Evolutionary conservation across 2,113 vertebrate genomes (phyloP), one percentile per base, ranked within the genome.

Genomic region (Gorsachius goisagi): DNA sequence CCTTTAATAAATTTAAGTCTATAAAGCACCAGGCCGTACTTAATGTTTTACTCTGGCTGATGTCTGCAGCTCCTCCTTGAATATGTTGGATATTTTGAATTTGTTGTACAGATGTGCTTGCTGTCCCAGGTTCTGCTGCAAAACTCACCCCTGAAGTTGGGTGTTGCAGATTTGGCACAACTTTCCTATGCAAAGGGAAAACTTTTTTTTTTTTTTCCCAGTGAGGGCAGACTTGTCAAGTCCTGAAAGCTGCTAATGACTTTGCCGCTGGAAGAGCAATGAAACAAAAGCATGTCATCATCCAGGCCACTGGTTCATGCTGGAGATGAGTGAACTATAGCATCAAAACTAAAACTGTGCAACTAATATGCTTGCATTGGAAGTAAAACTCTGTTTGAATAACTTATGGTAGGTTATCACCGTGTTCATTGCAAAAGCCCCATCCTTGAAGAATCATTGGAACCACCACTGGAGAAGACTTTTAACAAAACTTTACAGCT

Each of bases 11-110:
- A 66, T 32, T 6, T 26, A 73, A 73, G 28, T 62, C 59, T 71
- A 37, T 62, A 69, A 83, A 77, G n/a, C 59, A 77, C 8, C 20
- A 74, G 28, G 20, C 1, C 18, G 47, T 45, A 10, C 17, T 69
- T 74, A 55, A 73, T 58, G 2, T 53, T 79, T 93, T 49, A 37
- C 18, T 81, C 28, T 75, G 32, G 26, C 17, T 91, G n/a, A 68
- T 0, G 0, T 24, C 1, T 2, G 15, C 21, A 85, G 11, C 7
- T 58, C 15, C 17, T 80, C 11, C 17, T 72, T 73, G 39, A 92
- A 15, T 63, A 75, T 49, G 2, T 7, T 52, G 9, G 15, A 3
- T 39, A 68, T 76, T 95, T 91, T 39, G 27, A 44, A 68, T 37
- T 19, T 7, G 5, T 22, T 49, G 28, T 33, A 58, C 20, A 79